Evolutionary conservation across 1,140 invertebrate species (phyloP), one percentile per base, ranked within the genome.

Genomic region (Papilio dardanus): DNA sequence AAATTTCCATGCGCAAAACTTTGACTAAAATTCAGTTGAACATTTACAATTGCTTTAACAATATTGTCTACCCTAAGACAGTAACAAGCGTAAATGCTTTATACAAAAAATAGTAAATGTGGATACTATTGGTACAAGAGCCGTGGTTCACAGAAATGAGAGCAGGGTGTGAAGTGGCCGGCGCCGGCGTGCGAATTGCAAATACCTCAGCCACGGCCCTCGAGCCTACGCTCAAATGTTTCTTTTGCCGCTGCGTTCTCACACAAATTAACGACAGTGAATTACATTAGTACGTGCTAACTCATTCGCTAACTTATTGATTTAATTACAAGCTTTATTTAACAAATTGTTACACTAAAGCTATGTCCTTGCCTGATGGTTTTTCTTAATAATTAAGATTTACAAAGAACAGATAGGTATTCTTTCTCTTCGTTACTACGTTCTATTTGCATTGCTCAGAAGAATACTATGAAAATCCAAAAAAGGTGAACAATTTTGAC

Each of bases 201-300:
- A 58, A 58, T 58, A 58, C 54, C 54, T 58, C 54, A 58, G 54
- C 54, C 54, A 28, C 54, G 33, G 33, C n/a, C 33, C 33, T 35
- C 65, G 5, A 7, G 35, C 35, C 35, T 46, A 46, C 16, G n/a
- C 42, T 46, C 42, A 46, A 68, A 35, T 68, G 66, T 68, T 35
- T 68, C 33, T 68, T 68, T 68, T 35, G 33, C 65, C 66, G 66
- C 66, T 35, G 33, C 66, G 66, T 37, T 68, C 66, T 37, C 66
- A 68, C 66, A 68, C 66, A 68, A 68, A 68, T 68, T 68, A 68
- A 68, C 66, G 35, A 35, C 7, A 68, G 62, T 66, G 66, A 68
- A 68, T 68, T 68, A 68, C 40, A 21, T 37, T 28, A 33, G 33
- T 68, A 19, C n/a, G 30, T 33, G 62, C 31, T 66, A 66, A 66